Percentiles rank a stretch among this genome's conserved stretches.
phyloP scores from a whole-genome alignment of 2,888 invertebrate genomes.

The Pseudolycoriella hygida region DNA sequence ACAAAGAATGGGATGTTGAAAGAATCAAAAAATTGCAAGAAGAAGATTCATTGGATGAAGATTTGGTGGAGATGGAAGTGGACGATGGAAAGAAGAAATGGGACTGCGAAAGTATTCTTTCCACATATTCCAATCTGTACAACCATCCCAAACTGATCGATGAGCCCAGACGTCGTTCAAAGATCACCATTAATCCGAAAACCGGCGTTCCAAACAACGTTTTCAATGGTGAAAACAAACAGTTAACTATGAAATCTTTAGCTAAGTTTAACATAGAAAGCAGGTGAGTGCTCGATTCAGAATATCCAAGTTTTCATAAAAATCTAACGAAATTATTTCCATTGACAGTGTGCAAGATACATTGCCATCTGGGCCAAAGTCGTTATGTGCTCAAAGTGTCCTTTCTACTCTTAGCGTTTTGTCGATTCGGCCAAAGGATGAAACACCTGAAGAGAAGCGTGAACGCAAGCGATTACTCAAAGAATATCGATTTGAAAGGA shows the following conservation, averaged over 20 bases:
- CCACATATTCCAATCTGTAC: slow-evolving; percentile 78
- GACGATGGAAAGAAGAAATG: slow-evolving; percentile 45
- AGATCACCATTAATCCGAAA: slow-evolving; percentile 50
- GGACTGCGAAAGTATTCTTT: slow-evolving; percentile 85
- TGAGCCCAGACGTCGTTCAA: slow-evolving; percentile 42
- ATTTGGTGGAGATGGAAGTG: slow-evolving; percentile 39
- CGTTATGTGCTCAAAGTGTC: slow-evolving; percentile 42
- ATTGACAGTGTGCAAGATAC: too few relatives aligned
- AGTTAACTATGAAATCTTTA: slow-evolving; percentile 50
- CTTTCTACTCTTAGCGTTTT: slow-evolving; percentile 50
- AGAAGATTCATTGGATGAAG: slow-evolving; percentile 35
- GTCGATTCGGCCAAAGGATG: slow-evolving; percentile 55
- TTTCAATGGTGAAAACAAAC: slow-evolving; percentile 37
- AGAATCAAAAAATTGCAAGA: slow-evolving; percentile 25
- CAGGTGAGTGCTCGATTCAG: slow-evolving; percentile 6
- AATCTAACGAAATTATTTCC: too few relatives aligned
- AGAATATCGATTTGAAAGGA: slow-evolving; percentile 59
- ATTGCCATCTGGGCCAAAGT: slow-evolving; percentile 26
- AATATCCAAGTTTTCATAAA: neutral
- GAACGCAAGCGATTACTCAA: slow-evolving; percentile 61
- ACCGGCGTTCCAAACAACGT: slow-evolving; percentile 59
- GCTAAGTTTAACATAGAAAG: slow-evolving; percentile 42
- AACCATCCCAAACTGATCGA: slow-evolving; percentile 81
- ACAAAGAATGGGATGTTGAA: slow-evolving; percentile 35
- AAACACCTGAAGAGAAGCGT: slow-evolving; percentile 57